Evolutionary conservation across 2,888 invertebrate species (phyloP), one percentile per base, ranked within the genome.

Genomic region (Heliconius charithonia): DNA sequence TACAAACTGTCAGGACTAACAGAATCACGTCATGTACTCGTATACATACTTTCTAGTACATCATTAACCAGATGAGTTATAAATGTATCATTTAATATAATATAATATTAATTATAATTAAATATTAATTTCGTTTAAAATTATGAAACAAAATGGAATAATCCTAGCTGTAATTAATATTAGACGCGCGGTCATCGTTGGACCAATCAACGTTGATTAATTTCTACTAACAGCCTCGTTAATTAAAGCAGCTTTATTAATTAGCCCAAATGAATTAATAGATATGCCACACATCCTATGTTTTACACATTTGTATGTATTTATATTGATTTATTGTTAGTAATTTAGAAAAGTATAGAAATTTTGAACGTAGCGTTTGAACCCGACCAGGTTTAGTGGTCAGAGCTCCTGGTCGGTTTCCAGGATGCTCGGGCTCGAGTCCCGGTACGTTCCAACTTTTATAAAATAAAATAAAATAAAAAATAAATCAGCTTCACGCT

Each of bases 181-280:
- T 83, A 84, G 84, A 83, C 83, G 82, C 80, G 81, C 83, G 83
- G 83, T 82, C 82, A 83, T 82, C 81, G 82, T 82, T 86, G 83
- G 85, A 85, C 87, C 90, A 90, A 90, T 91, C 89, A 89, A 85
- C 86, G 83, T 86, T 89, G 90, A 92, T 92, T 92, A 92, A 92
- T 91, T 92, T 88, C 88, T 89, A 88, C 88, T 89, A 90, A 91
- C 90, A 90, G 89, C 87, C 88, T 87, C 90, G 89, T 89, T 92
- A 90, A 89, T 89, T 88, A 89, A 88, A 89, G 84, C 88, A 85
- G 87, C 88, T 89, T 88, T 90, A 91, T 92, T 92, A 92, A 92
- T 93, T 91, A 91, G 89, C 87, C 87, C 87, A 89, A 90, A 87
- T 90, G 92, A 92, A 92, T 93, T 91, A 92, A 91, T 92, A 79